These are phyloP conservation scores for Drosophila cognata DNA, from an alignment of 2,888 invertebrate species.

Conservation along the genomic window DNA sequence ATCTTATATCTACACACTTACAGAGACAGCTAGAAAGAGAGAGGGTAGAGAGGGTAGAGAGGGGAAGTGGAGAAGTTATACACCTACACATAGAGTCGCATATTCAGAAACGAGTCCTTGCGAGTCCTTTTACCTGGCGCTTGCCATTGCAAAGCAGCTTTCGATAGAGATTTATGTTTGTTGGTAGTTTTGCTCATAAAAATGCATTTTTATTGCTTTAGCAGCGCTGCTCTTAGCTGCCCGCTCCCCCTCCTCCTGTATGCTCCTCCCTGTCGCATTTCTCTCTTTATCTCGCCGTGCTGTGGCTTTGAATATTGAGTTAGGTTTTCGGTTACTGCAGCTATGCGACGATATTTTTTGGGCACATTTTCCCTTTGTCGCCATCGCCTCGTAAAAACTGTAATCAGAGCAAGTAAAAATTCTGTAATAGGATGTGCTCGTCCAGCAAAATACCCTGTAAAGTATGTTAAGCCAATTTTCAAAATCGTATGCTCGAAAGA, in stretches of 20 bases:
- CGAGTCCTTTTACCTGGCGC: slow-evolving; percentile 31
- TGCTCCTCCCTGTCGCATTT: neutral
- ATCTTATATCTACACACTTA: slow-evolving; percentile 66
- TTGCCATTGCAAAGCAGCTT: slow-evolving; percentile 78
- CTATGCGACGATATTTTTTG: slow-evolving; percentile 49
- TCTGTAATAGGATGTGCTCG: neutral
- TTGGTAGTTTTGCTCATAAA: slow-evolving; percentile 81
- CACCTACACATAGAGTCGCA: slow-evolving; percentile 20
- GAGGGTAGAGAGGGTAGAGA: neutral
- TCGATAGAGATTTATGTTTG: slow-evolving; percentile 80
- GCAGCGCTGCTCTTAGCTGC: slow-evolving; percentile 54
- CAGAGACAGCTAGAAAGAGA: slow-evolving; percentile 1
- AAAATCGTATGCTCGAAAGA: neutral
- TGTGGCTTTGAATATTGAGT: slow-evolving; percentile 77
- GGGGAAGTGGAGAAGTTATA: neutral
- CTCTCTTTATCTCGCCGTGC: slow-evolving; percentile 18
- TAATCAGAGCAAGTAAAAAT: slow-evolving; percentile 64
- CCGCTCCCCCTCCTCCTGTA: neutral
- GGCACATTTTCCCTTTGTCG: slow-evolving; percentile 57
- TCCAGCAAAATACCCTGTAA: slow-evolving; percentile 17
- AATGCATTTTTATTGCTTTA: slow-evolving; percentile 80
- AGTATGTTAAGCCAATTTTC: neutral
- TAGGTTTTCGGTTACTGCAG: slow-evolving; percentile 62
- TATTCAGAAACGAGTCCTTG: slow-evolving; percentile 37
- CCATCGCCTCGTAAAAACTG: slow-evolving; percentile 75